Conservation (phyloP, 2,797 vertebrate genomes). For the Sphaeramia orbicularis region DNA sequence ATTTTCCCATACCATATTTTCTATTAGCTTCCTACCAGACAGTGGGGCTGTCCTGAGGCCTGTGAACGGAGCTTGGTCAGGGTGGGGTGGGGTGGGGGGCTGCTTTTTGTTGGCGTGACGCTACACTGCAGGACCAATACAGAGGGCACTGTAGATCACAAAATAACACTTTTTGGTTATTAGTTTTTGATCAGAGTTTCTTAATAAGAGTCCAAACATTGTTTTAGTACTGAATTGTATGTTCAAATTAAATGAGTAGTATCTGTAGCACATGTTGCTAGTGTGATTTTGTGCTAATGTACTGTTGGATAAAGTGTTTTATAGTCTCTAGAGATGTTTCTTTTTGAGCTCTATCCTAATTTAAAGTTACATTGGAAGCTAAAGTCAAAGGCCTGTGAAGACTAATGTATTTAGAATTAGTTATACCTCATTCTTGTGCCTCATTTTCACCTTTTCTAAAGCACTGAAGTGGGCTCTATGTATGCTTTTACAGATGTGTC, state of each 20-base stretch:
- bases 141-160: background rate
- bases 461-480: background rate
- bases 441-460: background rate
- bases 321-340: too few species aligned
- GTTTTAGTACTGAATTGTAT: too few species aligned
- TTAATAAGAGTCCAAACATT: too few species aligned
- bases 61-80: slow-evolving; percentile 53
- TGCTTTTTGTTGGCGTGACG: slow-evolving; percentile 41
- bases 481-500: background rate
- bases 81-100: slow-evolving; percentile 18
- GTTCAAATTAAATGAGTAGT: too few species aligned
- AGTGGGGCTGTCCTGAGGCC: slow-evolving; percentile 60
- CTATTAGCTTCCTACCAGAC: slow-evolving; percentile 68
- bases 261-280: too few species aligned
- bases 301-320: too few species aligned
- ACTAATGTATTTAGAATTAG: too few species aligned
- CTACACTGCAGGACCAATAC: slow-evolving; percentile 25
- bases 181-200: background rate
- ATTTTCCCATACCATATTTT: slow-evolving; percentile 80
- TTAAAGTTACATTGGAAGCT: background rate
- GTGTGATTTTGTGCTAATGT: too few species aligned
- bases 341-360: too few species aligned
- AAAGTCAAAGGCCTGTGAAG: background rate
- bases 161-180: slow-evolving; percentile 13
- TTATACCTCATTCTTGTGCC: too few species aligned